phyloP scores from a whole-genome alignment of 2,113 vertebrate genomes.

The Reinhardtius hippoglossoides region DNA sequence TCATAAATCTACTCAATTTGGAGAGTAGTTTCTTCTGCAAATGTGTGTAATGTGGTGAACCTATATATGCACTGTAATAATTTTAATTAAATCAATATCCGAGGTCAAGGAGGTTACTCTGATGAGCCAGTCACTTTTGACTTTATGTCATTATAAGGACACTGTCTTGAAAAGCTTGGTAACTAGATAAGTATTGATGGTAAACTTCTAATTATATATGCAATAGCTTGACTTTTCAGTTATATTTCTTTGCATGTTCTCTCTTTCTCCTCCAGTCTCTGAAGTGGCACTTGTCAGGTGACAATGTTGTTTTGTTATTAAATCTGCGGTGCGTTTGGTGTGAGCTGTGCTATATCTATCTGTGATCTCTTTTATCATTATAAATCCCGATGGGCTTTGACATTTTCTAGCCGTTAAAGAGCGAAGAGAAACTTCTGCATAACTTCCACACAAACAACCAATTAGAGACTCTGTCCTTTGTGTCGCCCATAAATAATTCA shows the following conservation, averaged over 20 bases:
- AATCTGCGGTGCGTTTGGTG: background rate
- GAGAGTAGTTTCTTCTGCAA: background rate
- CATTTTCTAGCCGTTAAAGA: slow-evolving; percentile 9
- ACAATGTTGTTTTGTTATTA: slow-evolving; percentile 20
- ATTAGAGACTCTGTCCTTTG: background rate
- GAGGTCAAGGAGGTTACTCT: background rate
- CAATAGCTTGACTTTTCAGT: too few species aligned
- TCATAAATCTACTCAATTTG: background rate
- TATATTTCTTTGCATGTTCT: too few species aligned
- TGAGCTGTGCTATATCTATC: background rate
- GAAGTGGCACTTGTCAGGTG: background rate
- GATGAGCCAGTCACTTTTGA: slow-evolving; percentile 10
- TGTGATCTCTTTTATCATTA: slow-evolving; percentile 4
- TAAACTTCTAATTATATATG: too few species aligned
- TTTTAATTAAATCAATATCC: background rate
- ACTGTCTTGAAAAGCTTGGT: background rate
- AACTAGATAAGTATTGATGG: too few species aligned
- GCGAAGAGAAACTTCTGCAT: slow-evolving; percentile 9
- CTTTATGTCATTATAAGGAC: slow-evolving; percentile 18
- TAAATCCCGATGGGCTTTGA: slow-evolving; percentile 10
- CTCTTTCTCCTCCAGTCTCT: too few species aligned
- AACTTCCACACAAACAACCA: slow-evolving; percentile 1
- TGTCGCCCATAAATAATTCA: slow-evolving; percentile 22
- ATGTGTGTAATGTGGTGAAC: background rate
- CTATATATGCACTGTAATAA: background rate